Evolutionary conservation across 2,113 vertebrate genomes (phyloP), one percentile per base, ranked within the genome.

Genomic region (Trematocara stigmaticum): DNA sequence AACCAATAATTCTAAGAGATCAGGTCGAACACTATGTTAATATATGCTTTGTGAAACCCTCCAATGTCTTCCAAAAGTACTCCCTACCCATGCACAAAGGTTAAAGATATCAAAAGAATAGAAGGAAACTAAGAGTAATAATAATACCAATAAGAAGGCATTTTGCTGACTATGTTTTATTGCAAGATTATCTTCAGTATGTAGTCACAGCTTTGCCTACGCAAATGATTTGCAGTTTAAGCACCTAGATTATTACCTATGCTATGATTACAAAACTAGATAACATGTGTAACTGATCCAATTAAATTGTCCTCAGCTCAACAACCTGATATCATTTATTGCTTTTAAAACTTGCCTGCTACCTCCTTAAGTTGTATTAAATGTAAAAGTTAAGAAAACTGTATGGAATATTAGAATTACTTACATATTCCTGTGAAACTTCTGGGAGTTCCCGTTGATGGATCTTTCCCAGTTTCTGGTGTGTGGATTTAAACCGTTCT

Each of bases 371-470:
- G 38, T 34, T 40, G 1, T 15, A 47, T 42, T 76, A 13, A 16
- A 71, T 57, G 5, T 49, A 49, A 40, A 55, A 71, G 52, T 59
- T 34, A 6, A 42, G 15, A 23, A 64, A 23, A 45, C 5, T 3
- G 38, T 2, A 45, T 69, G 31, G 13, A 86, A 79, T 20, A 35
- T 49, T 23, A 26, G 4, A 16, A 86, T 38, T 40, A 95, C 93
- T 96, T 85, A 97, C 96, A 97, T 97, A 90, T 91, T 96, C 85
- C 79, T 91, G 57, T 83, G 79, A 90, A 78, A 83, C 13, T 18
- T 76, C 53, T 66, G 57, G 56, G 55, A 81, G 84, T 87, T 91
- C 78, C 81, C 88, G 91, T 87, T 81, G 84, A 81, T 87, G 83
- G 93, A 84, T 90, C 84, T 76, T 88, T 91, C 81, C 29, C 89